Evolutionary conservation across 1,140 invertebrate genomes (phyloP).

Genomic region (Rhopalosiphum padi): DNA sequence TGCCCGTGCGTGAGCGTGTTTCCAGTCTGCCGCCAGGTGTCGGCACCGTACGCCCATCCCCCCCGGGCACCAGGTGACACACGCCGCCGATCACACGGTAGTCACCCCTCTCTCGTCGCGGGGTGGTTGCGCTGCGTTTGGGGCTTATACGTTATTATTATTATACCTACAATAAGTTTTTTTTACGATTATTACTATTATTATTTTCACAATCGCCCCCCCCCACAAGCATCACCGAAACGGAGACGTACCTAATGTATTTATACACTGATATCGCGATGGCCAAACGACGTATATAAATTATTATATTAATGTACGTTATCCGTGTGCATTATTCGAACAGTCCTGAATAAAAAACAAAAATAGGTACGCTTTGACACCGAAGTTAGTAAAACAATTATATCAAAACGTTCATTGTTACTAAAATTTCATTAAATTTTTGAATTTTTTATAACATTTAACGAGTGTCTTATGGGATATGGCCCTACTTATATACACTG

Average conservation of each 20-base stretch:
- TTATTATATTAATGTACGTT: neutral
- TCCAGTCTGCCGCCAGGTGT: conserved; percentile 55
- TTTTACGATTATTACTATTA: conserved; percentile 19
- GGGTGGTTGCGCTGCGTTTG: neutral
- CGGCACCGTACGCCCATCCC: conserved; percentile 52
- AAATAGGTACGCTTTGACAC: neutral
- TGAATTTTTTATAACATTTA: neutral
- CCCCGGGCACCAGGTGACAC: conserved; percentile 54
- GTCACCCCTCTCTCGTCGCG: conserved; percentile 22
- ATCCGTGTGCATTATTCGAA: conserved; percentile 1
- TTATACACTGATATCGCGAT: neutral
- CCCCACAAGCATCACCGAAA: neutral
- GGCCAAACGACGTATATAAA: neutral
- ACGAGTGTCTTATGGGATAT: neutral
- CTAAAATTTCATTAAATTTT: neutral
- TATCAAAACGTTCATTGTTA: neutral
- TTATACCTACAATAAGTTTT: neutral
- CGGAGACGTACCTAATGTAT: neutral
- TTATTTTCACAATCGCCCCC: neutral
- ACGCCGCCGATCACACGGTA: conserved; percentile 25
- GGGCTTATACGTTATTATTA: neutral
- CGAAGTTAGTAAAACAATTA: neutral
- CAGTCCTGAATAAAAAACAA: neutral
- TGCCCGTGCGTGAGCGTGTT: conserved; percentile 37
- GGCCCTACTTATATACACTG: too few relatives aligned